A percentile compares a stretch with the other conserved stretches of the same genome.
Evolutionary conservation across 30 jellyfish, hydroid and myxozoan genomes (phyloP).

Genomic region (Cassiopea andromeda): DNA sequence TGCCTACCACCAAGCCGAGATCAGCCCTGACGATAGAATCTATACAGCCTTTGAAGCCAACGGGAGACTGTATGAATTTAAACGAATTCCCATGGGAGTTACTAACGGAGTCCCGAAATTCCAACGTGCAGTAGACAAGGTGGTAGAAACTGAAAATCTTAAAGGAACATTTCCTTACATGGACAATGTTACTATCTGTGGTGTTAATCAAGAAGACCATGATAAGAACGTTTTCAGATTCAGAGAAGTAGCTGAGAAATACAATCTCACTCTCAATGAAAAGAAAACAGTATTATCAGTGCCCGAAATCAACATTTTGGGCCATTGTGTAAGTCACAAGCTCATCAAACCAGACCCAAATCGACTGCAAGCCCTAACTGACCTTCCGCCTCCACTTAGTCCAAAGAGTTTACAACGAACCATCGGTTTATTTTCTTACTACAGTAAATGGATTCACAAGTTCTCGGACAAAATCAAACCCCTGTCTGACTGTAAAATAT

Average conservation of each 20-base stretch:
- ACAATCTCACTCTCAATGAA: conserved; percentile 44
- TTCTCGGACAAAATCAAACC: conserved; percentile 71
- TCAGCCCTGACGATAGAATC: conserved; percentile 6
- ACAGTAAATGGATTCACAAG: conserved; percentile 61
- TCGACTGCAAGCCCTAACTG: conserved; percentile 63
- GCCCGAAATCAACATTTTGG: conserved; percentile 36
- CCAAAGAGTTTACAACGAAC: conserved; percentile 32
- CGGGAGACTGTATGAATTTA: conserved; percentile 9
- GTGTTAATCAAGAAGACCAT: conserved; percentile 5
- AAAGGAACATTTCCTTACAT: conserved; percentile 52
- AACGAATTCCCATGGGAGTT: conserved; percentile 42
- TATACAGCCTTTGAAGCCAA: conserved; percentile 67
- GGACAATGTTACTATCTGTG: conserved; percentile 22
- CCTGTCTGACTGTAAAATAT: conserved; percentile 25
- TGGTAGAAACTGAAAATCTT: conserved; percentile 2
- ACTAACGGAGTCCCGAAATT: conserved; percentile 59
- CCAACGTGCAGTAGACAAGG: conserved; percentile 32
- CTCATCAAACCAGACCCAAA: conserved; percentile 80
- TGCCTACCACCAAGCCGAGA: conserved; percentile 75
- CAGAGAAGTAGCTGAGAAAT: conserved; percentile 32
- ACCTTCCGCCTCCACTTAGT: conserved; percentile 66
- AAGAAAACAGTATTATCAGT: conserved; percentile 62
- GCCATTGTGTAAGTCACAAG: conserved; percentile 43
- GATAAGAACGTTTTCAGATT: conserved; percentile 62
- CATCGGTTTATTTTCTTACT: conserved; percentile 76